Conservation (phyloP, 2,797 vertebrate genomes). For the Onychomys torridus region DNA sequence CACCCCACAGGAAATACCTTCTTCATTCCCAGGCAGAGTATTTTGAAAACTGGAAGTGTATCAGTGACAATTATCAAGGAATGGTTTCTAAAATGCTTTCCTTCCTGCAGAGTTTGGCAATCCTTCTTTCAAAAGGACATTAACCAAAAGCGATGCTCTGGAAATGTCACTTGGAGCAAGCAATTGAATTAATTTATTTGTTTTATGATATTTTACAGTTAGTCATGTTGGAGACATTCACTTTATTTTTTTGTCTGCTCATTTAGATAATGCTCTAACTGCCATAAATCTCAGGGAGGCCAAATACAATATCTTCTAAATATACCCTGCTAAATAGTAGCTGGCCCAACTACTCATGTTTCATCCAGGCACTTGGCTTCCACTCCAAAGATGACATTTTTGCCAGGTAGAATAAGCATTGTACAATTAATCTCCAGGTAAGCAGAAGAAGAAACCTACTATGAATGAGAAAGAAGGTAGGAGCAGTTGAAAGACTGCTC, state of each 20-base stretch:
- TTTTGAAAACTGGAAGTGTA: conserved; percentile 68
- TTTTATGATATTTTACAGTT: conserved; percentile 62
- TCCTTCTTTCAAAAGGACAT: conserved; percentile 60
- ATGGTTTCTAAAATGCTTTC: conserved; percentile 50
- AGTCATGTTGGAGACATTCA: conserved; percentile 42
- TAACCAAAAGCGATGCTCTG: conserved; percentile 62
- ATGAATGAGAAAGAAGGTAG: not conserved
- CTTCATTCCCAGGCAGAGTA: conserved; percentile 31
- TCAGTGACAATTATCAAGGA: conserved; percentile 75
- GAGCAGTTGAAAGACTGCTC: not conserved
- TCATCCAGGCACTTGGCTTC: not conserved
- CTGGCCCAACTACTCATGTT: not conserved
- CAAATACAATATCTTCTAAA: not conserved
- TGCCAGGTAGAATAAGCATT: not conserved
- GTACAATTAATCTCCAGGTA: not conserved
- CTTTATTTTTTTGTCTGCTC: conserved; percentile 62
- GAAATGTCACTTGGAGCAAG: conserved; percentile 52
- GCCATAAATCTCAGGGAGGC: not conserved
- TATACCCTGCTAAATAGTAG: not conserved
- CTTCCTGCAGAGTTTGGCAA: not conserved
- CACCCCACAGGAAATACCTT: not conserved
- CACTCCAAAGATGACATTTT: not conserved
- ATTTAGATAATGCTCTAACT: conserved; percentile 65
- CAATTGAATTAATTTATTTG: conserved; percentile 69
- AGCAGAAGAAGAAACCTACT: not conserved